Conservation (phyloP, 2,888 invertebrate genomes). For the Tenodera sinensis region DNA sequence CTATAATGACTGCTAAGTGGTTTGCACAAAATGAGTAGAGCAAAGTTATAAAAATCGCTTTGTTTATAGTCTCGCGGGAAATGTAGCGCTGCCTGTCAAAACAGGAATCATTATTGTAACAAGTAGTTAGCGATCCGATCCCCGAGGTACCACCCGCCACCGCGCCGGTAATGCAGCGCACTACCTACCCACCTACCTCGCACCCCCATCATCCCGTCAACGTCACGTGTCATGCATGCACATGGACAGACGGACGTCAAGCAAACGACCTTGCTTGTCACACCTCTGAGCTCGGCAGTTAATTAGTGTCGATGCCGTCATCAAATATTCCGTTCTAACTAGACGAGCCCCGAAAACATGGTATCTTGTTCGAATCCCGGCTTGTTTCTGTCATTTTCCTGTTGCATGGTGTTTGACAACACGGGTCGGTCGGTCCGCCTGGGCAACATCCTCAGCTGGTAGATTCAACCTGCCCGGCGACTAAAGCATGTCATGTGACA, state of each 20-base stretch:
- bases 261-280: neutral
- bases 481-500: no score
- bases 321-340: neutral
- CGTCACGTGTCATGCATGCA: neutral
- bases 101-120: neutral
- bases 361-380: neutral
- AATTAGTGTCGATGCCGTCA: neutral
- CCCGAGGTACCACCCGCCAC: neutral
- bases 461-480: no score
- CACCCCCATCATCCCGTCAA: neutral
- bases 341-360: neutral
- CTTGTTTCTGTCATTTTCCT: neutral
- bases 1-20: neutral
- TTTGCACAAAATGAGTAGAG: neutral
- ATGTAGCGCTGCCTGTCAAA: neutral
- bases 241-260: neutral
- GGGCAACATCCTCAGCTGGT: no score
- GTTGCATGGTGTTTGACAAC: neutral
- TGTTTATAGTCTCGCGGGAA: neutral
- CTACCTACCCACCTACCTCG: neutral
- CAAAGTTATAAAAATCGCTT: neutral
- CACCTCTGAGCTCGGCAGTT: neutral
- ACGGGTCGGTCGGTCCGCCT: neutral
- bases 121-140: neutral
- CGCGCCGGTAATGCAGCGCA: neutral